These are phyloP conservation scores for Triplophysa yarkandensis DNA, from an alignment of 2,797 vertebrate species.

Conservation along the genomic window DNA sequence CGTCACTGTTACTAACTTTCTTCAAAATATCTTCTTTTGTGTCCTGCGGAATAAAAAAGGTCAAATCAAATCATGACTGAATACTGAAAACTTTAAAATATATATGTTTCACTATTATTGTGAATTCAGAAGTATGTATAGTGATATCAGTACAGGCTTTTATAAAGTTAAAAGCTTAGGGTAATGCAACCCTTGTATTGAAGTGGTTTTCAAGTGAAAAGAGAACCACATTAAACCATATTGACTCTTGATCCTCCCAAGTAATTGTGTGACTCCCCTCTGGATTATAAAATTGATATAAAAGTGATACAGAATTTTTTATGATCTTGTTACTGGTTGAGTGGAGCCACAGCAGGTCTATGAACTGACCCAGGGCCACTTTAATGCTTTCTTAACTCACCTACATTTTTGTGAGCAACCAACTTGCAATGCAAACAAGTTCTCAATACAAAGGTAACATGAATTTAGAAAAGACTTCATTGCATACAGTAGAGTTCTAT, in stretches of 20 bases:
- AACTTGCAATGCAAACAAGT: no score
- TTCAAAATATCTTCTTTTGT: no score
- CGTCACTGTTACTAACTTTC: no score
- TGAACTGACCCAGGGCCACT: neutral
- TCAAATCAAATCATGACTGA: no score
- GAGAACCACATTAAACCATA: slow-evolving; percentile 74
- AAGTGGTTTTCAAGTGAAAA: slow-evolving; percentile 66
- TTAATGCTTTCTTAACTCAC: neutral
- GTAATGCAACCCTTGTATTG: slow-evolving; percentile 65
- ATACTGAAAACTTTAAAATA: no score
- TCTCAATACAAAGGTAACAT: no score
- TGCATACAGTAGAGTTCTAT: no score
- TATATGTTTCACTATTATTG: neutral
- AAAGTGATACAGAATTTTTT: slow-evolving; percentile 66
- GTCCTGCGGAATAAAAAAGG: no score
- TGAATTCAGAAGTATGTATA: neutral
- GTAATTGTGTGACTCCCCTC: slow-evolving; percentile 68
- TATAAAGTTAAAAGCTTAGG: slow-evolving; percentile 1
- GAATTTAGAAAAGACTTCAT: no score
- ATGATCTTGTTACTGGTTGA: slow-evolving; percentile 72
- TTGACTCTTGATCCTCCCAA: slow-evolving; percentile 68
- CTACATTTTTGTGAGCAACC: slow-evolving; percentile 1
- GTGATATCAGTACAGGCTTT: neutral
- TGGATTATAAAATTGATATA: no score
- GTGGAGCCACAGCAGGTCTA: slow-evolving; percentile 5